Conservation (phyloP, 2,888 invertebrate genomes). For the Brachylomia viminalis region DNA sequence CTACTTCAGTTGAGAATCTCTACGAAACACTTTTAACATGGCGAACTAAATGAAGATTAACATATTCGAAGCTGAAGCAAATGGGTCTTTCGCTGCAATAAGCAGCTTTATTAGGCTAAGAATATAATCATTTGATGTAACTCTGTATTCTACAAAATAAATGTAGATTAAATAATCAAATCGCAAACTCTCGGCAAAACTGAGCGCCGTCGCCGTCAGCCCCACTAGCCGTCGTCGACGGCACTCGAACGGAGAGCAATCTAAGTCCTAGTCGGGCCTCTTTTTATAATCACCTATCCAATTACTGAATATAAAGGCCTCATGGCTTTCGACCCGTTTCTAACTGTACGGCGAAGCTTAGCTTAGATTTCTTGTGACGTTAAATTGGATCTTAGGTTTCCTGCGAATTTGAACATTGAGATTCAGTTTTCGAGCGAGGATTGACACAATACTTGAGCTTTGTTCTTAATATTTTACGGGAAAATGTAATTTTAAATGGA, state of each 20-base stretch:
- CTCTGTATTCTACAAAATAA: constrained; percentile 5
- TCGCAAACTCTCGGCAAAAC: constrained; percentile 2
- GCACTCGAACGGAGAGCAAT: constrained; percentile 40
- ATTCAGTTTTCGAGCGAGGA: background rate
- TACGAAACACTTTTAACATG: background rate
- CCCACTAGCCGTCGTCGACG: constrained; percentile 35
- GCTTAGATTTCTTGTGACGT: constrained; percentile 32
- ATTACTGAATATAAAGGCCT: constrained; percentile 60
- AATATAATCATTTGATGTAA: background rate
- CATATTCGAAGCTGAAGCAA: background rate
- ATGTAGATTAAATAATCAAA: constrained; percentile 21
- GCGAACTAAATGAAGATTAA: background rate
- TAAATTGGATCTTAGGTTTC: constrained; percentile 21
- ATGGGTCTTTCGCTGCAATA: background rate
- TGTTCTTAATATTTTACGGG: background rate
- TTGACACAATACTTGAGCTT: background rate
- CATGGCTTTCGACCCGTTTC: constrained; percentile 23
- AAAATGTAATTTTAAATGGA: background rate
- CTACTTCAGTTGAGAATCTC: background rate
- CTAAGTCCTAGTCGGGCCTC: constrained; percentile 31
- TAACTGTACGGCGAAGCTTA: background rate
- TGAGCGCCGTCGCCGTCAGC: constrained; percentile 28
- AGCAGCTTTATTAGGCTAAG: background rate
- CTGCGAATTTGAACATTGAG: constrained; percentile 3
- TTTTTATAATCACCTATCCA: constrained; percentile 66